Base-by-base conservation (phyloP, 2,888 invertebrate species). In the Hirudinaria manillensis region DNA sequence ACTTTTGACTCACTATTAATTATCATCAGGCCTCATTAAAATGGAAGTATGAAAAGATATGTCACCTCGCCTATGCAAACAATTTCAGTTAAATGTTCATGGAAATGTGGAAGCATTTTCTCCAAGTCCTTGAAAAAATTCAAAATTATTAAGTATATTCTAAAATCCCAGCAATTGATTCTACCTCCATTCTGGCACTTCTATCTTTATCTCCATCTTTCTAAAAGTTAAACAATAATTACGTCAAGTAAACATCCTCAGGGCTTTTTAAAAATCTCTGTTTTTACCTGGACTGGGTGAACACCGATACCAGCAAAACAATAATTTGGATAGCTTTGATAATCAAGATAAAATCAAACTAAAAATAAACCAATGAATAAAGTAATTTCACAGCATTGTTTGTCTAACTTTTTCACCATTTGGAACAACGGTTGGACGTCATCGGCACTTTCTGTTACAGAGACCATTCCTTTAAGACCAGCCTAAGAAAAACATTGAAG, bases 41-140 rank as follows among this genome's bases (percentile, higher is more conserved):
- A 61, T 24, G 61, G 7, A 3, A 61, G 1, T 56, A 16, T 16
- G 7, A 61, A 7, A 61, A 27, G 21, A 53, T 53, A 24, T 27
- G 7, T 76, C 70, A 85, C 85, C 82, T 86, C 86, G 36, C 86
- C 86, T 67, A 86, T 82, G 66, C 84, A 86, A 45, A 81, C 80
- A 0, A 86, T 77, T 55, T 80, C 76, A 36, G 83, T 82, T 70
- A 81, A 79, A 75, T 82, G 79, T 73, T 81, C 77, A n/a, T 82
- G 82, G 27, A 86, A 81, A 70, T 78, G 78, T 4, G 82, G 80
- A 29, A 85, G 81, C 4, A 84, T 81, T 72, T 80, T 79, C 19
- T 81, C 81, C n/a, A 84, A 72, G 78, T 85, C 83, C 80, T 84
- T 45, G 10, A 16, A 1, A 61, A 1, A 61, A 24, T 27, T 24